Evolutionary conservation across 2,888 invertebrate genomes (phyloP).

Genomic region (Chrysomela aeneicollis): DNA sequence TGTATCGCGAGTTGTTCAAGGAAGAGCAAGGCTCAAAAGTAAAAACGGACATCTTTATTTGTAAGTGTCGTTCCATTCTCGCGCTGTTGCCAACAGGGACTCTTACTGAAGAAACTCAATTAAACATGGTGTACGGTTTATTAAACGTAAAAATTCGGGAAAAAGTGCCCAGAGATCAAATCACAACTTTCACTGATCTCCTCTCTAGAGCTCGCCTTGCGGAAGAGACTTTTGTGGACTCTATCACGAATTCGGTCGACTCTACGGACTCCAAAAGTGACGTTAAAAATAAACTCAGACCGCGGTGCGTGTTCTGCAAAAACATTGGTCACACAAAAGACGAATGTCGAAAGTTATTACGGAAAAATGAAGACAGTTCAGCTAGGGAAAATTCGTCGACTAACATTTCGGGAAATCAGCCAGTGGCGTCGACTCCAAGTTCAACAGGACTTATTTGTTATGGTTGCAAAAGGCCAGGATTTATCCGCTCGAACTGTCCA

Average conservation of each 20-base stretch:
- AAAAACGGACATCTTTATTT: slow-evolving; percentile 21
- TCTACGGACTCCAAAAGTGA: slow-evolving; percentile 5
- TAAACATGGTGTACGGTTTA: slow-evolving; percentile 27
- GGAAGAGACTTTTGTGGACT: slow-evolving; percentile 2
- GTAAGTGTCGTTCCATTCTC: slow-evolving; percentile 19
- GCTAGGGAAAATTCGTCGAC: slow-evolving; percentile 1
- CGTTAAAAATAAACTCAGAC: slow-evolving; percentile 6
- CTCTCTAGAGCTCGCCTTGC: slow-evolving; percentile 8
- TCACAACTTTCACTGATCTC: slow-evolving; percentile 15
- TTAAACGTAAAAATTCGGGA: slow-evolving; percentile 19
- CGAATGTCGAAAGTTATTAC: slow-evolving; percentile 18
- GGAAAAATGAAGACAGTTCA: slow-evolving; percentile 1
- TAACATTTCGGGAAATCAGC: slow-evolving; percentile 4
- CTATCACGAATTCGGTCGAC: slow-evolving; percentile 5
- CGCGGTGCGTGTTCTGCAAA: slow-evolving; percentile 6
- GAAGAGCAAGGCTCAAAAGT: neutral
- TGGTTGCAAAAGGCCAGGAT: slow-evolving; percentile 21
- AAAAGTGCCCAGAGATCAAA: slow-evolving; percentile 18
- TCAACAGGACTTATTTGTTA: slow-evolving; percentile 19
- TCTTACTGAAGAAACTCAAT: slow-evolving; percentile 8
- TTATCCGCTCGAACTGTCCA: slow-evolving; percentile 23
- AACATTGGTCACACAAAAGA: slow-evolving; percentile 16
- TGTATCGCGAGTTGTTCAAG: slow-evolving; percentile 4
- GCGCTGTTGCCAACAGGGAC: slow-evolving; percentile 15
- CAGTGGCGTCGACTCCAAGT: slow-evolving; percentile 6